phyloP scores from a whole-genome alignment of 2,113 vertebrate genomes.

The Centrocercus urophasianus region DNA sequence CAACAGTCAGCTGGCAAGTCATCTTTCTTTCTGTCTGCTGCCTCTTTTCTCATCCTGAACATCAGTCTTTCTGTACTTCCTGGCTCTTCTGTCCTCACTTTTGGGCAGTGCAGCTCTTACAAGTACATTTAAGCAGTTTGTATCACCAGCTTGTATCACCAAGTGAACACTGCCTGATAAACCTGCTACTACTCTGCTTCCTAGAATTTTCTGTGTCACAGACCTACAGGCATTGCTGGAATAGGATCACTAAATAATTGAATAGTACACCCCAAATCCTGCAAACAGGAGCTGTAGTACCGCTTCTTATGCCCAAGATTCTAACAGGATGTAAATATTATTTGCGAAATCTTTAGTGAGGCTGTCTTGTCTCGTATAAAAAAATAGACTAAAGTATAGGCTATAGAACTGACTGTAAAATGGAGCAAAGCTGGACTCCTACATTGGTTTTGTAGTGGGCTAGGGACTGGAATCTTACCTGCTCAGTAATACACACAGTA shows the following conservation, averaged over 20 bases:
- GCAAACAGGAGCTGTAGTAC: neutral
- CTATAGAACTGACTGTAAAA: neutral
- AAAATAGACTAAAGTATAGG: neutral
- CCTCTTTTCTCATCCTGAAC: neutral
- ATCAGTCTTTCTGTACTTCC: neutral
- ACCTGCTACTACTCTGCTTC: neutral
- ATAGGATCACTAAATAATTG: neutral
- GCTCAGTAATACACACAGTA: neutral
- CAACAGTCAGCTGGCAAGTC: neutral
- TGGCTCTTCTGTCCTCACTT: neutral
- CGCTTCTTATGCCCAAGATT: neutral
- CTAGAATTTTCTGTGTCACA: neutral
- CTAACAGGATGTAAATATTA: neutral
- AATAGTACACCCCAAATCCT: neutral
- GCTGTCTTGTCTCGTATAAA: neutral
- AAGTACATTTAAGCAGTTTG: neutral
- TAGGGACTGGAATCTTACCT: neutral
- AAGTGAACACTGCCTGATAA: neutral
- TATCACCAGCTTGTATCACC: neutral
- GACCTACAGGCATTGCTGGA: neutral
- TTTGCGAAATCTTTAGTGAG: neutral
- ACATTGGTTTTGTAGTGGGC: neutral
- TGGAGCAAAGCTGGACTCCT: neutral
- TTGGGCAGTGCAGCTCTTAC: neutral
- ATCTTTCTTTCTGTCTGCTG: neutral